phyloP scores from a whole-genome alignment of 2,888 invertebrate genomes.

The Xestia c-nigrum region DNA sequence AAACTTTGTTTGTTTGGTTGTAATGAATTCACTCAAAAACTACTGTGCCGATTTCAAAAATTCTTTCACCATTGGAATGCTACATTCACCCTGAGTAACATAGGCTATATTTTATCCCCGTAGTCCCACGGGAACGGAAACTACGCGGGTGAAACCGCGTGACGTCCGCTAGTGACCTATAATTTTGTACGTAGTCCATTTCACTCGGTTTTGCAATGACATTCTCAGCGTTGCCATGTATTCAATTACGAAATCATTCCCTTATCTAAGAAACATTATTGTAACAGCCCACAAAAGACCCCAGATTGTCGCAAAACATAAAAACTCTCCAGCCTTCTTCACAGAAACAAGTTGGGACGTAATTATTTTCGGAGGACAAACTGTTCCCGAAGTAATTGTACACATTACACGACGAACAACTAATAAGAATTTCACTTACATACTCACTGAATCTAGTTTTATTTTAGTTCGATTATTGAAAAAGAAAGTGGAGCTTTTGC shows the following conservation, averaged over 20 bases:
- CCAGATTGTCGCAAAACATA: conserved; percentile 53
- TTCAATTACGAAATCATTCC: not conserved
- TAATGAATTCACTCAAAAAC: too few relatives aligned
- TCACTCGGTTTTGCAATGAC: not conserved
- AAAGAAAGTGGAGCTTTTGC: not conserved
- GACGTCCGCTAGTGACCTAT: too few relatives aligned
- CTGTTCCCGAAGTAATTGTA: conserved; percentile 42
- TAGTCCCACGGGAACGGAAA: too few relatives aligned
- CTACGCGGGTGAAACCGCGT: too few relatives aligned
- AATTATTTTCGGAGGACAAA: conserved; percentile 62
- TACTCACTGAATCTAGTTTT: not conserved
- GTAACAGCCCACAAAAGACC: conserved; percentile 17
- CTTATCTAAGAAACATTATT: conserved; percentile 14
- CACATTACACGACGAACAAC: conserved; percentile 36
- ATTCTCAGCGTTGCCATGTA: not conserved
- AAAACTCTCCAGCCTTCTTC: conserved; percentile 51
- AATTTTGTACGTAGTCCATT: not conserved
- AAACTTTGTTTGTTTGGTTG: too few relatives aligned
- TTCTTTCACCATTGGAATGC: too few relatives aligned
- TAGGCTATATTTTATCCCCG: too few relatives aligned
- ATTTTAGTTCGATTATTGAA: not conserved
- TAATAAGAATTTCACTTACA: conserved; percentile 36
- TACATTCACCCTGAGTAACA: too few relatives aligned
- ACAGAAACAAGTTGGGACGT: conserved; percentile 48
- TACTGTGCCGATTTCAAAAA: too few relatives aligned